Conservation (phyloP, 2,797 vertebrate species). For the Staurois parvus region DNA sequence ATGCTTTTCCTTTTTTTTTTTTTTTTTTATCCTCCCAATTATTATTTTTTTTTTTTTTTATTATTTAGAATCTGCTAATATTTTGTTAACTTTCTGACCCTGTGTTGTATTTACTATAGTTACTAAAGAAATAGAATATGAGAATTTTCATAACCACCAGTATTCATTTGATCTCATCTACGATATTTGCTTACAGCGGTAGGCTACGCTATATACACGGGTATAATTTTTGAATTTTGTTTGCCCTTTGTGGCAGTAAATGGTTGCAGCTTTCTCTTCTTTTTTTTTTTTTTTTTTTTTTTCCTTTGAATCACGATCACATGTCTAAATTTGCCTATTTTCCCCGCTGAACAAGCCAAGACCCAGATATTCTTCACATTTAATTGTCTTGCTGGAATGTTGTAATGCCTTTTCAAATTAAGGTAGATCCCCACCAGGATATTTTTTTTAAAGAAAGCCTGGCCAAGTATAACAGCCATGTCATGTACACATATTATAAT, state of each 20-base stretch:
- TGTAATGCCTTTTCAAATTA: conserved; percentile 64
- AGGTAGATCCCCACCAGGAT: conserved; percentile 65
- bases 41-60: background rate
- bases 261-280: conserved; percentile 53
- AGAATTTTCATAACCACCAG: background rate
- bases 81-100: conserved; percentile 31
- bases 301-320: conserved; percentile 67
- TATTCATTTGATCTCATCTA: conserved; percentile 2
- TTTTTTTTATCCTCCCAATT: background rate
- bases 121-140: conserved; percentile 15
- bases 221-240: conserved; percentile 61
- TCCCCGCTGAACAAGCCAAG: conserved; percentile 63
- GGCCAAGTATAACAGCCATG: conserved; percentile 58
- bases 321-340: conserved; percentile 60
- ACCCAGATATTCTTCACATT: conserved; percentile 60
- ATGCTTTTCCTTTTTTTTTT: background rate
- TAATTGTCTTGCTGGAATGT: conserved; percentile 65
- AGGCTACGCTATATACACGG: background rate
- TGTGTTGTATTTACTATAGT: background rate
- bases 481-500: conserved; percentile 67
- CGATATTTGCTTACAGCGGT: conserved; percentile 27
- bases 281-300: background rate
- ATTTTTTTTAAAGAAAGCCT: conserved; percentile 19
- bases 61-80: conserved; percentile 14
- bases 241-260: conserved; percentile 64